Conservation (phyloP, 2,888 invertebrate genomes). For the Dynastes tityus region DNA sequence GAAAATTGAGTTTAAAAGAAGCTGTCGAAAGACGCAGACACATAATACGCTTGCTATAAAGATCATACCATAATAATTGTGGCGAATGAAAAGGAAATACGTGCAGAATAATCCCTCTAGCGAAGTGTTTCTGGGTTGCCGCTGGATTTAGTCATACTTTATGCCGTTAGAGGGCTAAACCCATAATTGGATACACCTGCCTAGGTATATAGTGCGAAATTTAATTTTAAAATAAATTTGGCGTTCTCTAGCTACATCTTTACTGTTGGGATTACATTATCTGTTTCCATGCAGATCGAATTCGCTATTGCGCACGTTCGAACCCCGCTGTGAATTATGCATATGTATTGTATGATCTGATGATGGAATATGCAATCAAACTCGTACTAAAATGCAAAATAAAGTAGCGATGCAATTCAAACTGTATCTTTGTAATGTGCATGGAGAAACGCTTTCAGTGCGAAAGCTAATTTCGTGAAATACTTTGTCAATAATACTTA, state of each 20-base stretch:
- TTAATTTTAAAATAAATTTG: conserved; percentile 43
- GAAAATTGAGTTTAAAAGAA: background rate
- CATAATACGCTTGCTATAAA: background rate
- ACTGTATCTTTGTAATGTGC: background rate
- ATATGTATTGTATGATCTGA: conserved; percentile 11
- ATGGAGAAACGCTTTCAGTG: too few species aligned
- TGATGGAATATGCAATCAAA: background rate
- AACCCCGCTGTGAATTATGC: background rate
- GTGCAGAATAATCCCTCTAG: conserved; percentile 16
- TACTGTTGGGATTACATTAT: conserved; percentile 34
- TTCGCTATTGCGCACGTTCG: background rate
- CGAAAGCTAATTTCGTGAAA: too few species aligned
- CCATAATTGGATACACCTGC: conserved; percentile 40
- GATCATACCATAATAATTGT: background rate
- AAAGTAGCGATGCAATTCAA: too few species aligned
- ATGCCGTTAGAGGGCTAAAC: conserved; percentile 20
- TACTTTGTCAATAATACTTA: too few species aligned
- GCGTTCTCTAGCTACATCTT: conserved; percentile 29
- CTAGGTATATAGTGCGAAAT: conserved; percentile 18
- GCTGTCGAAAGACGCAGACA: background rate
- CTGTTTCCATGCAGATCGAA: conserved; percentile 13
- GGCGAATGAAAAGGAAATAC: conserved; percentile 24
- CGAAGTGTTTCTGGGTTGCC: conserved; percentile 34
- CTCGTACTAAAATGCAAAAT: background rate
- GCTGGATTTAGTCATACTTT: conserved; percentile 32